Evolutionary conservation across 2,888 invertebrate genomes (phyloP).

Genomic region (Phalera bucephala): DNA sequence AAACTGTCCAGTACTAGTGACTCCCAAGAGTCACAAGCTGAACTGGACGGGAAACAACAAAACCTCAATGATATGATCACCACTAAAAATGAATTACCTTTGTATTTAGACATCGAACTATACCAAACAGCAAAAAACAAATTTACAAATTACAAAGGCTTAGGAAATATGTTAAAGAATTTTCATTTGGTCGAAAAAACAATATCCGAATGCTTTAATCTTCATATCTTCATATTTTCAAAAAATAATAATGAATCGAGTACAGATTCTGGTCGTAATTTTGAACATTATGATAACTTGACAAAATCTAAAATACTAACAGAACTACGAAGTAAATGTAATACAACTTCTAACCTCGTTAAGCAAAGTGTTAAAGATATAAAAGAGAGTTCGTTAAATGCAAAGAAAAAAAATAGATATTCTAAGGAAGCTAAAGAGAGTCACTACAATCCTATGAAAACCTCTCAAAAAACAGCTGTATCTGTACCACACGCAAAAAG

Average conservation of each 20-base stretch:
- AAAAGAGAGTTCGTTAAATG: slow-evolving; percentile 7
- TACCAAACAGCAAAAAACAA: slow-evolving; percentile 3
- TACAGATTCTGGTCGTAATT: slow-evolving; percentile 16
- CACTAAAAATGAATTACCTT: slow-evolving; percentile 4
- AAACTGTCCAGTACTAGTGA: slow-evolving; percentile 1
- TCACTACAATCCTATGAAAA: neutral
- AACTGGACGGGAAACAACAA: neutral
- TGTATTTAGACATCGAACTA: slow-evolving; percentile 23
- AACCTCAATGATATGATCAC: neutral
- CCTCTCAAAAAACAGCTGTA: neutral
- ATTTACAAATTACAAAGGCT: slow-evolving; percentile 7
- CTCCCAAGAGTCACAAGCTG: too few species aligned
- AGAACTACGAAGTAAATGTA: slow-evolving; percentile 34
- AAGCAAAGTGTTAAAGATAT: slow-evolving; percentile 34
- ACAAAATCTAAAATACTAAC: slow-evolving; percentile 25
- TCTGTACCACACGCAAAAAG: neutral
- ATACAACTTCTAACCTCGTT: slow-evolving; percentile 21
- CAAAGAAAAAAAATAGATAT: neutral
- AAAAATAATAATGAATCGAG: slow-evolving; percentile 22
- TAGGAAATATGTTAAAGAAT: slow-evolving; percentile 14
- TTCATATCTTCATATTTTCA: slow-evolving; percentile 33
- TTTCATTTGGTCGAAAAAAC: slow-evolving; percentile 23
- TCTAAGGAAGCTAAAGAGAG: neutral
- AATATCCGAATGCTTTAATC: slow-evolving; percentile 36
- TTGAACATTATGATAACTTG: slow-evolving; percentile 19